Conservation (phyloP, 37 sponge, comb jelly and placozoan genomes). For the Dysidea cf. avara region DNA sequence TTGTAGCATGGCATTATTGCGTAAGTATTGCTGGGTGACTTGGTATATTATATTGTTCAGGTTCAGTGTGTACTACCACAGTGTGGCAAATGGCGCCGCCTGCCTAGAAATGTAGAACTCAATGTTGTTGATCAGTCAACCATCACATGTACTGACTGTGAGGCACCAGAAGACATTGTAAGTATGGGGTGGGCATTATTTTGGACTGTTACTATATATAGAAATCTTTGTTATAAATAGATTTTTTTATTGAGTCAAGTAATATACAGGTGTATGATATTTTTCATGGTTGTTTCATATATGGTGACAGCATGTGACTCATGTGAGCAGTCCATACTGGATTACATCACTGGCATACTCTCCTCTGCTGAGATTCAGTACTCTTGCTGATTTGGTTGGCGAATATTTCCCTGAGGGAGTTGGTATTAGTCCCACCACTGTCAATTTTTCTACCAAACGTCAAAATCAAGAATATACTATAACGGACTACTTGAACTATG, state of each 20-base stretch:
- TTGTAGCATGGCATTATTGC: too few relatives aligned
- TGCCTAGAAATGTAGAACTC: conserved; percentile 54
- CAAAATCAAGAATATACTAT: too few relatives aligned
- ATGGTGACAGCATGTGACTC: conserved; percentile 33
- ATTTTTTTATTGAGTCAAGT: background rate
- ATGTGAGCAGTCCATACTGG: conserved; percentile 53
- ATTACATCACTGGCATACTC: conserved; percentile 59
- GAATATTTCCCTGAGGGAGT: conserved; percentile 83
- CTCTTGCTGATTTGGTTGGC: conserved; percentile 61
- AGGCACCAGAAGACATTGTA: conserved; percentile 54
- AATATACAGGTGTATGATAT: background rate
- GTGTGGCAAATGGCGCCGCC: conserved; percentile 72
- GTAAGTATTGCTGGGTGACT: too few relatives aligned
- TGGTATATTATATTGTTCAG: too few relatives aligned
- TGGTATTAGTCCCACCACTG: conserved; percentile 69
- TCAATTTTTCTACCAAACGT: too few relatives aligned
- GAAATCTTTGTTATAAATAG: background rate
- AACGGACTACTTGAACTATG: too few relatives aligned
- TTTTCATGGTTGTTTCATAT: background rate
- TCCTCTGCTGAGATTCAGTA: conserved; percentile 68
- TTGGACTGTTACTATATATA: background rate
- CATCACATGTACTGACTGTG: conserved; percentile 59
- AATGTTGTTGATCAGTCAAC: conserved; percentile 48
- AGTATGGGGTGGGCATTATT: background rate
- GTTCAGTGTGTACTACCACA: conserved; percentile 43